phyloP scores from a whole-genome alignment of 2,888 invertebrate species.

The Agonopterix alstromeriana region DNA sequence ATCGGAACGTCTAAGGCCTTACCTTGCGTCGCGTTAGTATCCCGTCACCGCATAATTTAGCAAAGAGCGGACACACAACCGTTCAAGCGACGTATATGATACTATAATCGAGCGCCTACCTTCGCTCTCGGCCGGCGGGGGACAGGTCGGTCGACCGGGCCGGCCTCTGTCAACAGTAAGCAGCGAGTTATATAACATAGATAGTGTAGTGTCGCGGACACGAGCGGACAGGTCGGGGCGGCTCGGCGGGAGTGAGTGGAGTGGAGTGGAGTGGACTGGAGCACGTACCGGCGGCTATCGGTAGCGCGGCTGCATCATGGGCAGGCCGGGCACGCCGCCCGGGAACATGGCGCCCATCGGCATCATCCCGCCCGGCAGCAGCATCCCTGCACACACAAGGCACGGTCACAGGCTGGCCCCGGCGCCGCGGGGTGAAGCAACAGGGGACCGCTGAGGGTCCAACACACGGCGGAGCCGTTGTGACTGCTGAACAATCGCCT shows the following conservation, averaged over 20 bases:
- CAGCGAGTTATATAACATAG: slow-evolving; percentile 2
- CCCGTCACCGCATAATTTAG: slow-evolving; percentile 36
- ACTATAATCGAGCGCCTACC: slow-evolving; percentile 38
- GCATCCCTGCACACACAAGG: slow-evolving; percentile 57
- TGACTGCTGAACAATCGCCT: slow-evolving; percentile 61
- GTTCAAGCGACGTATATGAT: slow-evolving; percentile 34
- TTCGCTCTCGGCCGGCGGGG: slow-evolving; percentile 21
- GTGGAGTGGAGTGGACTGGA: slow-evolving; percentile 19
- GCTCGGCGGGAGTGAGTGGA: slow-evolving; percentile 12
- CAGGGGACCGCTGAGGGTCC: slow-evolving; percentile 43
- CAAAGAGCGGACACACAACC: slow-evolving; percentile 38
- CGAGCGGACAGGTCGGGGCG: slow-evolving; percentile 1
- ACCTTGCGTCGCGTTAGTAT: slow-evolving; percentile 27
- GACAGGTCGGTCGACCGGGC: slow-evolving; percentile 6
- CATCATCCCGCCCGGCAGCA: slow-evolving; percentile 72
- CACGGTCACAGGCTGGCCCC: slow-evolving; percentile 7
- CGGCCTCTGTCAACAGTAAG: slow-evolving; percentile 21
- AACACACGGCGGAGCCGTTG: slow-evolving; percentile 54
- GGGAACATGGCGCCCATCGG: slow-evolving; percentile 74
- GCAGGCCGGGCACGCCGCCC: slow-evolving; percentile 58
- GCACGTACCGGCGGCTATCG: slow-evolving; percentile 78
- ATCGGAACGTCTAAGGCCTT: slow-evolving; percentile 1
- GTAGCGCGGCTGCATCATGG: slow-evolving; percentile 90
- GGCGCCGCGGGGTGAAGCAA: slow-evolving; percentile 17
- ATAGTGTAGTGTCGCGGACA: slow-evolving; percentile 2